These are phyloP conservation scores for Poeciliopsis retropinna DNA, from an alignment of 2,113 vertebrate genomes.

Conservation along the genomic window DNA sequence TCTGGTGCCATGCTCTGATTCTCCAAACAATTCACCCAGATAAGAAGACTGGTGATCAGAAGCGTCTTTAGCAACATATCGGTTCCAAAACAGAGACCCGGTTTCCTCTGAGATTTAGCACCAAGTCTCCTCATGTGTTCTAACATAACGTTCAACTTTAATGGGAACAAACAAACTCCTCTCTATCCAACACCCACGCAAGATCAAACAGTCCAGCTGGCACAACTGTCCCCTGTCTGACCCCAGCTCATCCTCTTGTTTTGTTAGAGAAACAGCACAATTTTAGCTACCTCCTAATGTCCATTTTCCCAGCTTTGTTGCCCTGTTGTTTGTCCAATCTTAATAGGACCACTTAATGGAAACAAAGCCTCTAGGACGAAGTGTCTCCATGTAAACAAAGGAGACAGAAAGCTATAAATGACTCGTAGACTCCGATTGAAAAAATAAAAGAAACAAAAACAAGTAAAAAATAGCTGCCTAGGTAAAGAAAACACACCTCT, in stretches of 20 bases:
- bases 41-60: constrained; percentile 55
- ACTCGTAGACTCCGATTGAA: background rate
- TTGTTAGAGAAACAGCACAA: constrained; percentile 1
- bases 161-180: constrained; percentile 23
- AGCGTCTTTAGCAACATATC: constrained; percentile 58
- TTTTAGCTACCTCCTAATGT: constrained; percentile 28
- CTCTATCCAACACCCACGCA: constrained; percentile 35
- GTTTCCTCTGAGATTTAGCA: constrained; percentile 2
- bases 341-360: constrained; percentile 30
- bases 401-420: constrained; percentile 10
- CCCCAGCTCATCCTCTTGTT: constrained; percentile 26
- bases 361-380: constrained; percentile 8
- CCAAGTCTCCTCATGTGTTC: constrained; percentile 7
- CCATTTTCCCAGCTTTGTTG: constrained; percentile 7
- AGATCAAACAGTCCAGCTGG: constrained; percentile 50
- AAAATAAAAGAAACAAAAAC: background rate
- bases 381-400: constrained; percentile 58
- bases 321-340: background rate
- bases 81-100: background rate
- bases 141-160: constrained; percentile 16
- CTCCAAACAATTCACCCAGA: constrained; percentile 67
- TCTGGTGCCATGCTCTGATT: constrained; percentile 76
- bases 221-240: constrained; percentile 35
- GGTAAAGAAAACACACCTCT: background rate
- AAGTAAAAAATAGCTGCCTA: background rate